These are phyloP conservation scores for Ennomos fuscantarius DNA, from an alignment of 2,888 invertebrate genomes.

Conservation along the genomic window DNA sequence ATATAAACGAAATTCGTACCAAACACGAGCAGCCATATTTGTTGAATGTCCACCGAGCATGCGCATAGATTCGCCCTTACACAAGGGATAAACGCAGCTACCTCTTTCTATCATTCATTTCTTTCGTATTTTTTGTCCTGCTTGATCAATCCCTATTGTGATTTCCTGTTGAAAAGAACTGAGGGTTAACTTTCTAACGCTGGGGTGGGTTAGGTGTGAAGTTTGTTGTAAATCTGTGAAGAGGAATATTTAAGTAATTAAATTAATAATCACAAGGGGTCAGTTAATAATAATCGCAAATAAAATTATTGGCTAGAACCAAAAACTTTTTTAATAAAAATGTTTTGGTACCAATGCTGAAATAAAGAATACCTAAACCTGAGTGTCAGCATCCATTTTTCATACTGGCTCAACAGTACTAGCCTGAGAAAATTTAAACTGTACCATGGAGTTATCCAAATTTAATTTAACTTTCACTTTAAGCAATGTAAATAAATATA, in stretches of 20 bases:
- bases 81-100: conserved; percentile 58
- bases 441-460: no score
- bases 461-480: no score
- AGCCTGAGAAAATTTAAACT: no score
- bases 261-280: neutral
- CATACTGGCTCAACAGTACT: no score
- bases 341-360: conserved; percentile 1
- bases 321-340: no score
- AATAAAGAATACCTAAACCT: no score
- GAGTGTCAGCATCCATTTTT: no score
- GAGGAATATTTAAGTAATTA: conserved; percentile 5
- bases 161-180: conserved; percentile 60
- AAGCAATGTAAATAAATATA: no score
- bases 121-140: conserved; percentile 42
- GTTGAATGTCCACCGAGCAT: conserved; percentile 66
- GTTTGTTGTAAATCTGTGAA: conserved; percentile 50
- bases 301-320: no score
- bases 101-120: conserved; percentile 49
- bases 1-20: conserved; percentile 52
- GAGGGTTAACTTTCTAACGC: conserved; percentile 66
- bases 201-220: conserved; percentile 57
- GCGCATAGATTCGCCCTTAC: conserved; percentile 63
- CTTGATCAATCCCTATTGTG: conserved; percentile 59
- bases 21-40: conserved; percentile 77
- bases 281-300: neutral